Base-by-base conservation (phyloP, 2,888 invertebrate species). In the Napeogenes sylphis region DNA sequence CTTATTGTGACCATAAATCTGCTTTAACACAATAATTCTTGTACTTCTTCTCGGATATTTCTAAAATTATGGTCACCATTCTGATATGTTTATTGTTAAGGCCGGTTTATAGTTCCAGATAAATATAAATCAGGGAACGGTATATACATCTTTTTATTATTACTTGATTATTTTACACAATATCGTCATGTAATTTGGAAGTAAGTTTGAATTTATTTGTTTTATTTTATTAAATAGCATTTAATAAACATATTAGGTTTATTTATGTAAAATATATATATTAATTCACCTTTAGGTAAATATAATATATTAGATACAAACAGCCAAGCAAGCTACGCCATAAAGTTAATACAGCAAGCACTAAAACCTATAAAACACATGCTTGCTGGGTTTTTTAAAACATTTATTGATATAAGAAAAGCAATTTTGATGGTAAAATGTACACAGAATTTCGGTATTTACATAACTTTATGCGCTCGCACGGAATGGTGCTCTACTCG, bases 351-450 rank as follows among this genome's bases (percentile, higher is more conserved):
- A 85, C 81, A 88, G 87, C 87, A 87, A 84, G 82, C 84, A 79
- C 82, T 88, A 82, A 84, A 84, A 81, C 73, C 81, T 77, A 89
- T 90, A 88, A 88, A 88, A 88, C 87, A 90, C 89, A 89, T 89
- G 89, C 87, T 90, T 84, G 83, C 84, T 73, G 74, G 79, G 72
- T 83, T 86, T 83, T 84, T 87, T 87, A 83, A 86, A 87, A 87
- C 84, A 86, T 87, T 87, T 87, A 85, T 85, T 84, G 82, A 83
- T 84, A 85, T 83, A 85, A 85, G 81, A 80, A 84, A 86, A 85
- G 83, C 86, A 85, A 86, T 88, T 86, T 86, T 84, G 83, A 84
- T 85, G 83, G 82, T 83, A 76, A 75, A 84, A 85, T 78, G 81
- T 80, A 81, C 80, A 79, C 78, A 82, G 77, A 78, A 73, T 81